phyloP scores from a whole-genome alignment of 2,113 vertebrate genomes.

The Empidonax traillii region DNA sequence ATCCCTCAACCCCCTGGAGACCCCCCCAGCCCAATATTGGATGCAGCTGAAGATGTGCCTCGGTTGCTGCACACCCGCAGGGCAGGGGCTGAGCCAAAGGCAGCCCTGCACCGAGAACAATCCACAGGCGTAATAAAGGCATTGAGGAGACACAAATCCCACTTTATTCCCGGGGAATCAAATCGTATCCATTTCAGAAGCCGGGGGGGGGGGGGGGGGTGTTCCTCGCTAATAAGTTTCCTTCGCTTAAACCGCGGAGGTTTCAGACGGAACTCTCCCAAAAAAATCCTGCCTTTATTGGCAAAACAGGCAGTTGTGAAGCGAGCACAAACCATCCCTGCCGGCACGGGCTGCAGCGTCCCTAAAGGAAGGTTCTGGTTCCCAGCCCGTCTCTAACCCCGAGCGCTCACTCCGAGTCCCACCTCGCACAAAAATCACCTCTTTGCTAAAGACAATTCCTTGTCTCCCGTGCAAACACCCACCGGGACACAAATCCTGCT shows the following conservation, averaged over 20 bases:
- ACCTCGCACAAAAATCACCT: background rate
- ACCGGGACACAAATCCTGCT: background rate
- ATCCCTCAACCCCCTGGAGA: background rate
- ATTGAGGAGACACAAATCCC: background rate
- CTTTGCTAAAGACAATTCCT: background rate
- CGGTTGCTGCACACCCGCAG: background rate
- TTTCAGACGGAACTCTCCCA: background rate
- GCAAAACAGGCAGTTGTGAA: accelerated
- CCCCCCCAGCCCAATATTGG: background rate
- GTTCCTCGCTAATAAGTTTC: background rate
- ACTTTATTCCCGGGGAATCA: background rate
- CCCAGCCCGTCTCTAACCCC: background rate
- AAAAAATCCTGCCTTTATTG: background rate
- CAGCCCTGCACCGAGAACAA: background rate
- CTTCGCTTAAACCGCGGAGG: background rate
- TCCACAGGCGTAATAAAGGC: background rate
- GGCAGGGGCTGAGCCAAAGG: background rate
- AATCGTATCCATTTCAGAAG: background rate
- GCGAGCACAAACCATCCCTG: accelerated
- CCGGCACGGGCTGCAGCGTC: accelerated
- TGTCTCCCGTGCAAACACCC: background rate
- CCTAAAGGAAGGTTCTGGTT: too few relatives aligned
- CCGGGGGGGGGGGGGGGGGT: background rate
- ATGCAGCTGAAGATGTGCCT: background rate
- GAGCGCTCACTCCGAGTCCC: background rate